A percentile compares a stretch with the other conserved stretches of the same genome.
phyloP scores from a whole-genome alignment of 2,113 vertebrate genomes.

The Neofelis nebulosa region DNA sequence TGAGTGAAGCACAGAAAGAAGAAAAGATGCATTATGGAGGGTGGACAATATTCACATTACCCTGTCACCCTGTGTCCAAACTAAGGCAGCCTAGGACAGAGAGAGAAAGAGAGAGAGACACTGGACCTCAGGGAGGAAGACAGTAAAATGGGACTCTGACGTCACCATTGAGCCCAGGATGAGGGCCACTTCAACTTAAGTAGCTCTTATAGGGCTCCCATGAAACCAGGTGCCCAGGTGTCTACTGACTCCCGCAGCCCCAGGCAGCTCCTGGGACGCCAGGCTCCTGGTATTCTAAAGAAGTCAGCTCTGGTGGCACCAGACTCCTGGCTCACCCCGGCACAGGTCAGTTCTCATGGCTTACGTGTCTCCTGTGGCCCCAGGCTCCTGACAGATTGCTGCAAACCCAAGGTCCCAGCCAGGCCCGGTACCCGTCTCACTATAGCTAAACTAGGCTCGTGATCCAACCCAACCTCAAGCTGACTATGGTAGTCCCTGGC shows the following conservation, averaged over 20 bases:
- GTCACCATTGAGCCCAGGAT: background rate
- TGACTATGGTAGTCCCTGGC: background rate
- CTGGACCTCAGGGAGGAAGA: background rate
- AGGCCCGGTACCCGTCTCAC: background rate
- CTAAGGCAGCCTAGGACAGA: background rate
- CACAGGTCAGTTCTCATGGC: no score
- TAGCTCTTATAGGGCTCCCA: background rate
- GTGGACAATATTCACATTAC: background rate
- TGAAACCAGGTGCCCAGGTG: background rate
- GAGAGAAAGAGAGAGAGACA: no score
- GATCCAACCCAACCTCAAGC: no score
- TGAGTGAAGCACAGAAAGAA: background rate
- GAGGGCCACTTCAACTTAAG: no score
- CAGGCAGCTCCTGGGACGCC: background rate
- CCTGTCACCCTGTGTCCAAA: background rate
- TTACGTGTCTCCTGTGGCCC: background rate
- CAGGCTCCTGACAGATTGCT: background rate
- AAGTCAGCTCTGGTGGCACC: background rate
- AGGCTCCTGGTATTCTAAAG: background rate
- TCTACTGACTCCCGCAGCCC: accelerated
- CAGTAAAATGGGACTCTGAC: no score
- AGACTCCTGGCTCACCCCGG: background rate
- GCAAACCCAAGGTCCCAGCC: background rate
- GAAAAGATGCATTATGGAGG: background rate
- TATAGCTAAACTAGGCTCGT: background rate